Evolutionary conservation across 2,888 invertebrate genomes (phyloP).

Genomic region (Oscheius myriophilus): DNA sequence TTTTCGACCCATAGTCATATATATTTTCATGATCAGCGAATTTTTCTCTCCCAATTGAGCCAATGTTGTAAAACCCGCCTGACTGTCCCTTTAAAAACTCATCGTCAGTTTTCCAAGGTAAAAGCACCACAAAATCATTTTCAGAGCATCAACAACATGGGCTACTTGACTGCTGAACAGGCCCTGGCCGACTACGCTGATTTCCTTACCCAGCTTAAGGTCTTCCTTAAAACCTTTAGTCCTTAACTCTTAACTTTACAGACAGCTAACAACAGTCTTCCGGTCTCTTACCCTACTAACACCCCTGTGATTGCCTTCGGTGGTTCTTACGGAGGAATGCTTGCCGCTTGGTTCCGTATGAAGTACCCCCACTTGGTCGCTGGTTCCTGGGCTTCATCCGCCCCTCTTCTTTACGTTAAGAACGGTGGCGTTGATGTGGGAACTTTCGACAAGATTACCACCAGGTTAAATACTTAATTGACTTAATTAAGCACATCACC

Average conservation of each 20-base stretch:
- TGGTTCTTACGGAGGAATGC: slow-evolving; percentile 97
- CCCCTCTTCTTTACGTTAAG: slow-evolving; percentile 88
- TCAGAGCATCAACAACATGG: slow-evolving; percentile 58
- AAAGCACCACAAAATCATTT: too few relatives aligned
- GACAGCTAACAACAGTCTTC: slow-evolving; percentile 30
- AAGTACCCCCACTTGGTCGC: slow-evolving; percentile 90
- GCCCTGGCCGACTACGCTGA: slow-evolving; percentile 91
- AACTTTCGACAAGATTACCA: slow-evolving; percentile 76
- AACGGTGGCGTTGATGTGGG: slow-evolving; percentile 70
- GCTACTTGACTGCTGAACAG: slow-evolving; percentile 86
- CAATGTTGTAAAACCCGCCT: too few relatives aligned
- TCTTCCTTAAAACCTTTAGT: neutral
- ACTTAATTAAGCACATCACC: too few relatives aligned
- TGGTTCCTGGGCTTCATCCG: slow-evolving; percentile 91
- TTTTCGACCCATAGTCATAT: too few relatives aligned
- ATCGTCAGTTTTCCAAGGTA: too few relatives aligned
- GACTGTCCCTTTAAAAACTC: too few relatives aligned
- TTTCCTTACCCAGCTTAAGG: slow-evolving; percentile 78
- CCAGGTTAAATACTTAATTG: slow-evolving; percentile 80
- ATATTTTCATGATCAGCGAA: too few relatives aligned
- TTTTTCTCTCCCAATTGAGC: too few relatives aligned
- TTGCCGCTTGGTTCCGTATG: slow-evolving; percentile 92
- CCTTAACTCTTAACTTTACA: neutral
- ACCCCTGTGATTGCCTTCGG: slow-evolving; percentile 84
- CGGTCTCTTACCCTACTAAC: slow-evolving; percentile 58